phyloP scores from a whole-genome alignment of 2,113 vertebrate genomes.

The Xiphophorus hellerii region DNA sequence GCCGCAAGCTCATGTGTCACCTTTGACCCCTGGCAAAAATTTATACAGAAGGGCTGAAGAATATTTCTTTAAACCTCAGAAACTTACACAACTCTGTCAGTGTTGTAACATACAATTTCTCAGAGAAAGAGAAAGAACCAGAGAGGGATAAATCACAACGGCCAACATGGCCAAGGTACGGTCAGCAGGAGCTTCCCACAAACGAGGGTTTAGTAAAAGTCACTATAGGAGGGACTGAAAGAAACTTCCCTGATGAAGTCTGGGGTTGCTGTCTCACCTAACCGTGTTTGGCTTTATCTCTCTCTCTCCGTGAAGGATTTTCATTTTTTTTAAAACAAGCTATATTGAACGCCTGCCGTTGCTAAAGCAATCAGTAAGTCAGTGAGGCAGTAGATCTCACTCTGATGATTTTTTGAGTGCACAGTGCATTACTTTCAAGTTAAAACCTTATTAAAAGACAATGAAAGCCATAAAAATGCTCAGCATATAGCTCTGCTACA shows the following conservation, averaged over 20 bases:
- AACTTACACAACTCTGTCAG: conserved; percentile 1
- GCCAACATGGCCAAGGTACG: not conserved
- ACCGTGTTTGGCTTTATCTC: not conserved
- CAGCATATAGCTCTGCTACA: conserved; percentile 7
- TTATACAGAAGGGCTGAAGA: not conserved
- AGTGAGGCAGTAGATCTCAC: not conserved
- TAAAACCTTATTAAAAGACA: conserved; percentile 40
- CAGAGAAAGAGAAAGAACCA: not conserved
- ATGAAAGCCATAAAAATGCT: conserved; percentile 24
- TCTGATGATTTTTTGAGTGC: not conserved
- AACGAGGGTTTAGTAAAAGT: conserved; percentile 8
- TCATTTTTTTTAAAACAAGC: conserved; percentile 1
- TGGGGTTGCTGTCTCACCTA: not conserved
- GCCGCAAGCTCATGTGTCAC: conserved; percentile 48
- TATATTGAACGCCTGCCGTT: not conserved
- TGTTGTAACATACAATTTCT: not conserved
- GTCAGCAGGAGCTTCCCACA: conserved; percentile 9
- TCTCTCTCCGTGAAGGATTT: not conserved
- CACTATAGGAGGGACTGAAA: not conserved
- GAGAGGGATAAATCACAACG: not conserved
- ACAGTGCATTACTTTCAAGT: conserved; percentile 5
- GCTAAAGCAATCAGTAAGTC: conserved; percentile 4
- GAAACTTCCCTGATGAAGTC: not conserved
- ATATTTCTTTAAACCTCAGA: conserved; percentile 12
- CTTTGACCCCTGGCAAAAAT: conserved; percentile 47